Percentiles rank a stretch among this genome's conserved stretches.
Conservation (phyloP, 2,797 vertebrate species). For the Ibycter americanus region DNA sequence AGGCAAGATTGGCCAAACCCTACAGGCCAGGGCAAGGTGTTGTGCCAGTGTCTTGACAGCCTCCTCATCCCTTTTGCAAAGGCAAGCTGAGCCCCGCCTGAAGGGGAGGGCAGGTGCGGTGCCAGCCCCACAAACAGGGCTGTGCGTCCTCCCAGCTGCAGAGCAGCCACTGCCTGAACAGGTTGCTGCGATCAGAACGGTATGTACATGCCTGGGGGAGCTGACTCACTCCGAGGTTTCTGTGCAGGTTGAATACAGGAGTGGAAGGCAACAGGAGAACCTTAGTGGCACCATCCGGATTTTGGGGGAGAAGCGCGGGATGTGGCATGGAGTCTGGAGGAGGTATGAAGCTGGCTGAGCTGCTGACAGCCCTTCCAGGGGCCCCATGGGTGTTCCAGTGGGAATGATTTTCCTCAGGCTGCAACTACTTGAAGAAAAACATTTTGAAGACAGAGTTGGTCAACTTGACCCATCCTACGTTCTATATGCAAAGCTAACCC, state of each 20-base stretch:
- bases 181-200: neutral
- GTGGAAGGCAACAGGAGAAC: neutral
- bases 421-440: neutral
- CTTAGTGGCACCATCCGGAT: neutral
- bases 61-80: neutral
- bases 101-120: constrained; percentile 17
- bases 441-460: neutral
- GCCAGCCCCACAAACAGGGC: neutral
- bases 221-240: constrained; percentile 6
- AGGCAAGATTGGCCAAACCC: neutral
- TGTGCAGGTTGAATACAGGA: neutral
- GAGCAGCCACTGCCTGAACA: constrained; percentile 1
- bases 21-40: neutral
- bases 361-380: neutral
- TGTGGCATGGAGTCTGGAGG: neutral
- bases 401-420: neutral
- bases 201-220: neutral
- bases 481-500: neutral
- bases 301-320: neutral
- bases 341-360: neutral
- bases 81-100: neutral
- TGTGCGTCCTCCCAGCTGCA: neutral
- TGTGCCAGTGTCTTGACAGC: neutral
- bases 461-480: rapidly evolving
- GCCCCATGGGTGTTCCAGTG: neutral